Evolutionary conservation across 2,888 invertebrate species (phyloP), one percentile per base, ranked within the genome.

Genomic region (Diachrysia chrysitis): DNA sequence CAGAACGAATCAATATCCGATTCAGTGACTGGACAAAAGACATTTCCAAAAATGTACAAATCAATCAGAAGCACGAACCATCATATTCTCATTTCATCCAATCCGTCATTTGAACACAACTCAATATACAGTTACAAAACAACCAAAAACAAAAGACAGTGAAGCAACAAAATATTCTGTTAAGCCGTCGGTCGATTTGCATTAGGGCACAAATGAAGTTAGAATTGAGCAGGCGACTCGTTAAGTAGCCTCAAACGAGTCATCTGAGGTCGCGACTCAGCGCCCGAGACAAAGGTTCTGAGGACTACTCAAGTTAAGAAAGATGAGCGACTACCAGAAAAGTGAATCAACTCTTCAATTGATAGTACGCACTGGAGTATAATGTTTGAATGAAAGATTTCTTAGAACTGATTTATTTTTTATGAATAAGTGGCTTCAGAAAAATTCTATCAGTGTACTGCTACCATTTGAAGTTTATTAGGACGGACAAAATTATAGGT

Each of bases 161-260:
- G 66, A 32, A 65, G 55, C 67, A 53, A 71, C 69, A 76, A 80
- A 79, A 79, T 79, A 76, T 80, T 82, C 76, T 57, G 68, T 58
- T 79, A 82, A 79, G 73, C 65, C 80, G 46, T 54, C 76, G 71
- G 66, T 79, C 82, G 79, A 80, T 80, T 82, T 80, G 76, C 82
- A 82, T 79, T 71, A 73, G 58, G 48, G 56, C 71, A 69, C 84
- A 85, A 83, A 84, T 79, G 85, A 82, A 79, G 82, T 71, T 74
- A 75, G 73, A 71, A 81, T 67, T 73, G 82, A 73, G 62, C 66
- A 69, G 65, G 66, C 58, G 87, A 85, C 85, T 85, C 82, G 83
- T 84, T 89, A 89, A 91, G 89, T 89, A 88, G 87, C 88, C 87
- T 82, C 86, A 85, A 89, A 89, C 90, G 89, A 89, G 87, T 86